These are phyloP conservation scores for Dicentrarchus labrax DNA, from an alignment of 2,113 vertebrate species.

Conservation along the genomic window DNA sequence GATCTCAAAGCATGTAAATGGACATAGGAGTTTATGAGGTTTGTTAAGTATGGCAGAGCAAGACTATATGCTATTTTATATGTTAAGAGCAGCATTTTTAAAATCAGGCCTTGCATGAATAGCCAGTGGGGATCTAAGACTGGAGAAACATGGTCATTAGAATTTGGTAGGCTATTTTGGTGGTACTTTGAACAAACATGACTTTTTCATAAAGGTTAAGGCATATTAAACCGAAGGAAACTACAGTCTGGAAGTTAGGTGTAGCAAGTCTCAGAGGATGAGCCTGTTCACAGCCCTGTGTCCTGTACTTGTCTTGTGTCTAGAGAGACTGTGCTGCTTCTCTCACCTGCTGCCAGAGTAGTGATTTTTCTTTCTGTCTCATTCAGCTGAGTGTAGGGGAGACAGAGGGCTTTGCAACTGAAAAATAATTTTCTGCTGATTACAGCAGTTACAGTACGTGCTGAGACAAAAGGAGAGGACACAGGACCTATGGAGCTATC, in stretches of 20 bases:
- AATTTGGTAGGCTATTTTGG: neutral
- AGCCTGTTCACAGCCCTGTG: constrained; percentile 9
- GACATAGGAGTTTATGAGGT: neutral
- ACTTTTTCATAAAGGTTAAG: constrained; percentile 8
- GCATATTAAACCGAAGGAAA: neutral
- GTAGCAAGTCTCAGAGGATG: constrained; percentile 11
- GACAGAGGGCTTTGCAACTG: constrained; percentile 26
- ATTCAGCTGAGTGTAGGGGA: constrained; percentile 21
- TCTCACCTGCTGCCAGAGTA: constrained; percentile 25
- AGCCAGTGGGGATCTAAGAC: neutral
- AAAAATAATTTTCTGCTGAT: constrained; percentile 52
- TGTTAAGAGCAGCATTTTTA: neutral
- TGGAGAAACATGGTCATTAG: constrained; percentile 4
- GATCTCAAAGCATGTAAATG: constrained; percentile 14
- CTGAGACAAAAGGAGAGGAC: constrained; percentile 18
- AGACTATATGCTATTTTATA: constrained; percentile 1
- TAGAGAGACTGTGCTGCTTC: constrained; percentile 8
- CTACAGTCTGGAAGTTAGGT: neutral
- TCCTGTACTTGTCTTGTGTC: constrained; percentile 15
- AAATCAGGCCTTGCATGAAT: neutral
- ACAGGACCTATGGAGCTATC: neutral
- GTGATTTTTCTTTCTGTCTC: constrained; percentile 19
- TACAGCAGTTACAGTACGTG: constrained; percentile 38
- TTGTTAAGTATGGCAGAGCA: constrained; percentile 8
- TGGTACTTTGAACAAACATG: neutral